phyloP scores from a whole-genome alignment of 2,888 invertebrate genomes.

The Esperia sulphurella region DNA sequence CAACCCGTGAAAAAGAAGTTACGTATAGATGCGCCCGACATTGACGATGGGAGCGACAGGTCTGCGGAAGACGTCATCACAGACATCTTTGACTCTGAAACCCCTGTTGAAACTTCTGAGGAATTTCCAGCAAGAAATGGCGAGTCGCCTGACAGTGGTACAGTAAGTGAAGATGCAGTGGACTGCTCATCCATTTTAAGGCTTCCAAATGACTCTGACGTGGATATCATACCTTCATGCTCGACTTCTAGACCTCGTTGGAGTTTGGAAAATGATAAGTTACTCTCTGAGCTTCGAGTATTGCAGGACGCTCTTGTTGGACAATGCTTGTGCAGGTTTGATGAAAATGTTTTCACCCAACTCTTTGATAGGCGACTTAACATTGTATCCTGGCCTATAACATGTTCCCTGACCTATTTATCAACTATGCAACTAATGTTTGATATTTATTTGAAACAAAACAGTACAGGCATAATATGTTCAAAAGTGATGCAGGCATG shows the following conservation, averaged over 20 bases:
- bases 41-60: conserved; percentile 75
- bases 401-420: conserved; percentile 84
- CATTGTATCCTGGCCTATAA: conserved; percentile 69
- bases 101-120: conserved; percentile 59
- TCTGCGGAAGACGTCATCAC: conserved; percentile 72
- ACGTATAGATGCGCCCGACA: conserved; percentile 83
- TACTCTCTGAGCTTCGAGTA: conserved; percentile 74
- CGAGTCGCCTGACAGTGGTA: conserved; percentile 72
- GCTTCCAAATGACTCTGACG: conserved; percentile 49
- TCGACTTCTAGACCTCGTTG: conserved; percentile 53
- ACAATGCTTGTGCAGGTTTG: conserved; percentile 88
- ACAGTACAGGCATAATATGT: conserved; percentile 89
- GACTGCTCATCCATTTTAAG: conserved; percentile 65
- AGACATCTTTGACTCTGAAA: conserved; percentile 62
- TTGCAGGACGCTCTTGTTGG: conserved; percentile 84
- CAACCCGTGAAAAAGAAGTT: conserved; percentile 92
- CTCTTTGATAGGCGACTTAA: conserved; percentile 83
- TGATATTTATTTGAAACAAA: conserved; percentile 91
- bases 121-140: conserved; percentile 62
- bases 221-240: conserved; percentile 64
- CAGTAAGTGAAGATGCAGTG: conserved; percentile 73
- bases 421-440: conserved; percentile 91
- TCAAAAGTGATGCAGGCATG: conserved; percentile 88
- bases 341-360: conserved; percentile 84
- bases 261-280: conserved; percentile 59